phyloP scores from a whole-genome alignment of 1,140 invertebrate genomes.

The Megathymus violae region DNA sequence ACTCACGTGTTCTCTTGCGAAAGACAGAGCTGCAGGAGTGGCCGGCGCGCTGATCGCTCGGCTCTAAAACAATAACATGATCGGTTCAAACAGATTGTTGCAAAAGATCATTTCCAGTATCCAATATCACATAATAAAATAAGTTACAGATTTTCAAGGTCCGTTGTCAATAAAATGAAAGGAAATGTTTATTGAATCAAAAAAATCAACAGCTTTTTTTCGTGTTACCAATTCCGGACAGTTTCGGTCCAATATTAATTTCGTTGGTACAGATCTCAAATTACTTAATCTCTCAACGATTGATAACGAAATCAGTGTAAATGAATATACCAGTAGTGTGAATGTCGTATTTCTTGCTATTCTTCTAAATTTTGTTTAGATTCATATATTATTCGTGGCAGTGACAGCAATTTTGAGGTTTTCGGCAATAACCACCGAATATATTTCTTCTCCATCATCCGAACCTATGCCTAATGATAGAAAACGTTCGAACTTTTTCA shows the following conservation, averaged over 20 bases:
- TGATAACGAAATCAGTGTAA: too few species aligned
- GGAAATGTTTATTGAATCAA: constrained; percentile 47
- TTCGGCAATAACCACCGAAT: too few species aligned
- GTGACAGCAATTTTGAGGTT: too few species aligned
- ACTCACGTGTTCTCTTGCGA: constrained; percentile 68
- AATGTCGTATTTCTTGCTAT: too few species aligned
- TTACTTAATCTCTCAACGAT: neutral
- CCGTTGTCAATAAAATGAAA: constrained; percentile 54
- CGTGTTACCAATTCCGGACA: neutral
- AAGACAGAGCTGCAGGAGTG: constrained; percentile 66
- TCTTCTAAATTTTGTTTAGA: too few species aligned
- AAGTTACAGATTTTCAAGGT: constrained; percentile 7
- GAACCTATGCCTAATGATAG: too few species aligned
- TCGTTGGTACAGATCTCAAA: constrained; percentile 1
- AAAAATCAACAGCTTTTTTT: constrained; percentile 45
- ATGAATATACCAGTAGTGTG: too few species aligned
- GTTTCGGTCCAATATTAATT: constrained; percentile 15
- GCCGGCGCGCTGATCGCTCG: constrained; percentile 79
- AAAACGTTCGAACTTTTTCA: too few species aligned
- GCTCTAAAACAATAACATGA: constrained; percentile 68
- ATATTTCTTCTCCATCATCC: too few species aligned
- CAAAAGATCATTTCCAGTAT: constrained; percentile 7
- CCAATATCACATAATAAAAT: constrained; percentile 13
- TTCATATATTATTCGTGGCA: too few species aligned
- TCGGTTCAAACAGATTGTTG: constrained; percentile 6